phyloP scores from a whole-genome alignment of 2,888 invertebrate genomes.

The Synergus laeviventris region DNA sequence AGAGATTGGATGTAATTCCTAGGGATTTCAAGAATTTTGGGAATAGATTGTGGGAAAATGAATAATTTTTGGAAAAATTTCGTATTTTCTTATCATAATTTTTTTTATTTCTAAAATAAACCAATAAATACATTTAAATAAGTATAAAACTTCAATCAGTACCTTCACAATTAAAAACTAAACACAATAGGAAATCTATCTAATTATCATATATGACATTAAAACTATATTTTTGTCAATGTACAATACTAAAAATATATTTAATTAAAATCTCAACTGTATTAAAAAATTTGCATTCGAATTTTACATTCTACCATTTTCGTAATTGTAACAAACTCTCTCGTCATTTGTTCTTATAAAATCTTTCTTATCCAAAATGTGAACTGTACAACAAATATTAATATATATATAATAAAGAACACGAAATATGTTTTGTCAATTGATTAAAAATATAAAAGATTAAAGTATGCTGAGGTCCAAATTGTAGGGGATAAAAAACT shows the following conservation, averaged over 20 bases:
- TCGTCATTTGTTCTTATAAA: background rate
- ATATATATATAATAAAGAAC: background rate
- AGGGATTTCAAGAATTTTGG: too few species aligned
- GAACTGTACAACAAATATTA: too few species aligned
- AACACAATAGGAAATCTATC: too few species aligned
- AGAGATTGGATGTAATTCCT: too few species aligned
- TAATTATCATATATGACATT: too few species aligned
- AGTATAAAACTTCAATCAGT: too few species aligned
- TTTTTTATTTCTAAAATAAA: too few species aligned
- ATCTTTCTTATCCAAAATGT: background rate
- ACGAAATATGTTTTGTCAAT: background rate
- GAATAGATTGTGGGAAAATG: too few species aligned
- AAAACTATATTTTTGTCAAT: background rate
- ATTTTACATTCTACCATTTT: background rate
- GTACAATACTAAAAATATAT: background rate
- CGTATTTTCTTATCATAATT: too few species aligned
- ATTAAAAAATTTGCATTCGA: background rate
- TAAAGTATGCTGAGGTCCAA: background rate
- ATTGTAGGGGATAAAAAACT: background rate
- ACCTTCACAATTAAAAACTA: too few species aligned
- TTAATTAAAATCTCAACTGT: background rate
- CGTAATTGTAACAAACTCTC: background rate
- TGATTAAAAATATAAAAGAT: background rate
- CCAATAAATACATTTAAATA: too few species aligned
- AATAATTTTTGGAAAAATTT: too few species aligned